Conservation (phyloP, 2,888 invertebrate genomes). For the Drosophila nr. fundita region DNA sequence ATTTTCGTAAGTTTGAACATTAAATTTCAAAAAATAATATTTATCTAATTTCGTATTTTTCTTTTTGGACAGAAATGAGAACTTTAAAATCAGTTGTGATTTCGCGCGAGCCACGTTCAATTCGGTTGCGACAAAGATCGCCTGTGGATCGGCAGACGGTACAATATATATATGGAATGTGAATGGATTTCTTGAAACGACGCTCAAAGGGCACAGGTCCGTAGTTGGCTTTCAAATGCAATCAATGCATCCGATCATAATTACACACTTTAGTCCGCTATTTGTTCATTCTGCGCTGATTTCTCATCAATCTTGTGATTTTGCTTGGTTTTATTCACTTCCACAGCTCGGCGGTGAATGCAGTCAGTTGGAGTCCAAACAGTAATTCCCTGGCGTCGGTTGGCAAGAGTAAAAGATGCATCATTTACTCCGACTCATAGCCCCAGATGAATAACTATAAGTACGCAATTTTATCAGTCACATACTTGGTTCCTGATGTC, state of each 20-base stretch:
- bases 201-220: conserved; percentile 92
- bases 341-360: conserved; percentile 92
- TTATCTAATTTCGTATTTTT: conserved; percentile 1
- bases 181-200: conserved; percentile 90
- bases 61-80: conserved; percentile 90
- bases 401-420: conserved; percentile 92
- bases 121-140: conserved; percentile 94
- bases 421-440: conserved; percentile 91
- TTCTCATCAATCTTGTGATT: conserved; percentile 20
- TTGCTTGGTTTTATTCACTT: conserved; percentile 82
- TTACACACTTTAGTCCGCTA: conserved; percentile 9
- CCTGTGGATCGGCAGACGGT: conserved; percentile 97
- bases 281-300: conserved; percentile 34
- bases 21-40: neutral
- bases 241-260: conserved; percentile 20
- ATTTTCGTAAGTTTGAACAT: conserved; percentile 90
- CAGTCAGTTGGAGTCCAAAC: conserved; percentile 95
- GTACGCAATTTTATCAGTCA: conserved; percentile 9
- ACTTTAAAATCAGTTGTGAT: conserved; percentile 97
- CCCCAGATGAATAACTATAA: conserved; percentile 37
- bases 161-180: conserved; percentile 96
- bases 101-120: conserved; percentile 97
- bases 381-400: conserved; percentile 92
- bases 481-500: conserved; percentile 19
- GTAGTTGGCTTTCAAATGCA: conserved; percentile 14